A percentile compares a stretch with the other conserved stretches of the same genome.
Evolutionary conservation across 2,888 invertebrate species (phyloP).

Genomic region (Aspidapion aeneum): DNA sequence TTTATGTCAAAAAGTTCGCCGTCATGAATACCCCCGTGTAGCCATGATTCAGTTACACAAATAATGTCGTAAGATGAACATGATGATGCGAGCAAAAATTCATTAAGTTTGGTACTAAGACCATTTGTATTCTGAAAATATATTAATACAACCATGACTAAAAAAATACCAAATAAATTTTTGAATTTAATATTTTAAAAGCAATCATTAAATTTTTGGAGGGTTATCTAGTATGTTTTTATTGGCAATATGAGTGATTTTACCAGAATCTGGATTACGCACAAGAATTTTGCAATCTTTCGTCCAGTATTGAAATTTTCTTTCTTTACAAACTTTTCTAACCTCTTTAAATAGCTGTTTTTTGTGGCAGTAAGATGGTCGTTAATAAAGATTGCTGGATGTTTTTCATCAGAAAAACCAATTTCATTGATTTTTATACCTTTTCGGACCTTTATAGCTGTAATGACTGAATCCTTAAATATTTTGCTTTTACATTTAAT

Average conservation of each 20-base stretch:
- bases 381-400: too few relatives aligned
- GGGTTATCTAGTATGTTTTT: not conserved
- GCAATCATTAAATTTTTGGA: too few relatives aligned
- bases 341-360: conserved; percentile 5
- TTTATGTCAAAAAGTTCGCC: conserved; percentile 5
- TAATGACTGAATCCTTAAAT: too few relatives aligned
- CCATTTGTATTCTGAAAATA: conserved; percentile 5
- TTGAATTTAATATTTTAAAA: not conserved
- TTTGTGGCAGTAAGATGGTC: too few relatives aligned
- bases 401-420: too few relatives aligned
- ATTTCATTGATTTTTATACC: too few relatives aligned
- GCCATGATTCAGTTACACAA: not conserved
- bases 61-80: conserved; percentile 2
- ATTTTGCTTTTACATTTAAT: too few relatives aligned
- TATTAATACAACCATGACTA: conserved; percentile 1
- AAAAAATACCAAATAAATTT: not conserved
- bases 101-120: conserved; percentile 4
- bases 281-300: conserved; percentile 5
- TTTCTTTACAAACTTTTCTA: conserved; percentile 2
- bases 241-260: conserved; percentile 1
- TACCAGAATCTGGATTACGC: conserved; percentile 8
- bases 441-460: too few relatives aligned
- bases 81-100: too few relatives aligned
- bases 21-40: not conserved
- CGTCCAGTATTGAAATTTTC: not conserved